A percentile compares a stretch with the other conserved stretches of the same genome.
These are phyloP conservation scores for Anabas testudineus DNA, from an alignment of 2,797 vertebrate genomes.

Conservation along the genomic window DNA sequence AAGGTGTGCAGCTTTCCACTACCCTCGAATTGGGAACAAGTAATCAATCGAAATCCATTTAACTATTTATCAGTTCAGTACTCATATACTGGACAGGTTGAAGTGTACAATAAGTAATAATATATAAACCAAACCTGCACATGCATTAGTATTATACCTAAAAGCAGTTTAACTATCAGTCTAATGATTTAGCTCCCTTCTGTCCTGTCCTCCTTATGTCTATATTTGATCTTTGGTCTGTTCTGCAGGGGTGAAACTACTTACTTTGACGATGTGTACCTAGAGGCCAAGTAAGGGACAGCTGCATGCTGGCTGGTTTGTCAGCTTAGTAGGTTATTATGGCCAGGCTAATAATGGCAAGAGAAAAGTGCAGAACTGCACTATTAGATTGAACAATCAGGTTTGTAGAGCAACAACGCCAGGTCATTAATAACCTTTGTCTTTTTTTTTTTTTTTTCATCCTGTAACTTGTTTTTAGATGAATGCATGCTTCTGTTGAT, in stretches of 20 bases:
- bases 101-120: background rate
- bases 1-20: background rate
- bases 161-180: background rate
- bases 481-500: conserved; percentile 44
- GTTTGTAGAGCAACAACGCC: conserved; percentile 30
- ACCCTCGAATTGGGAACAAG: background rate
- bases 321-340: conserved; percentile 29
- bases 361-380: conserved; percentile 13
- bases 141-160: background rate
- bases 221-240: conserved; percentile 57
- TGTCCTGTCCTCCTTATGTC: conserved; percentile 13
- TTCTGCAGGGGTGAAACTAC: conserved; percentile 77
- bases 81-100: background rate
- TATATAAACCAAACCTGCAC: background rate
- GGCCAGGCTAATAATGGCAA: conserved; percentile 17
- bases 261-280: conserved; percentile 81
- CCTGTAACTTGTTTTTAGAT: conserved; percentile 31
- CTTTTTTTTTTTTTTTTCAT: conserved; percentile 26
- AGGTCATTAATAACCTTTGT: conserved; percentile 38
- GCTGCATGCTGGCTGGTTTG: conserved; percentile 62
- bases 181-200: background rate
- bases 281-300: conserved; percentile 83
- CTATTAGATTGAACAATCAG: conserved; percentile 21
- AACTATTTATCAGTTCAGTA: background rate
- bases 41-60: conserved; percentile 8